Conservation (phyloP, 2,888 invertebrate genomes). For the Salpingus planirostris region DNA sequence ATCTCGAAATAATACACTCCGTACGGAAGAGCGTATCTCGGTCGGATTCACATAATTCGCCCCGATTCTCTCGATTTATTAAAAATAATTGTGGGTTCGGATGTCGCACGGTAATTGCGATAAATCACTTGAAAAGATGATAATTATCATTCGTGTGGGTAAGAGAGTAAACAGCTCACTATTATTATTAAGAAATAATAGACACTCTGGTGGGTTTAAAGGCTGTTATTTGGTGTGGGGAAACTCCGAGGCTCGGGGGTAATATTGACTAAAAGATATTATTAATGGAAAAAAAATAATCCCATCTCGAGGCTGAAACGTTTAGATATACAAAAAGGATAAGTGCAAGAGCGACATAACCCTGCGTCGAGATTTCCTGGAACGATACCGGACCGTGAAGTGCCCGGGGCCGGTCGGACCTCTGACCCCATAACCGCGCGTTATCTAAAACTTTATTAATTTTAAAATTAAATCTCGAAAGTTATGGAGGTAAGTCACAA, state of each 20-base stretch:
- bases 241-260: slow-evolving; percentile 11
- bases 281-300: slow-evolving; percentile 11
- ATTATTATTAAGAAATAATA: slow-evolving; percentile 17
- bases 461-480: slow-evolving; percentile 21
- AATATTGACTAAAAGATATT: slow-evolving; percentile 15
- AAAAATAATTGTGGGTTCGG: too few species aligned
- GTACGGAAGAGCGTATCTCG: too few species aligned
- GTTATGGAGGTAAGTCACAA: too few species aligned
- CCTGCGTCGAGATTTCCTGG: slow-evolving; percentile 19
- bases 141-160: too few species aligned
- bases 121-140: too few species aligned
- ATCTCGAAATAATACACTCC: slow-evolving; percentile 15
- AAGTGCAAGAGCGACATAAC: slow-evolving; percentile 18
- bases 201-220: slow-evolving; percentile 8
- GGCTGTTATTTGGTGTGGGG: slow-evolving; percentile 13
- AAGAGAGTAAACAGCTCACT: slow-evolving; percentile 8
- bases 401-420: slow-evolving; percentile 8
- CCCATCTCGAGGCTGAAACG: slow-evolving; percentile 9
- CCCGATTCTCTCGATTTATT: too few species aligned
- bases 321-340: slow-evolving; percentile 19
- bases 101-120: too few species aligned
- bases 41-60: too few species aligned
- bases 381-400: slow-evolving; percentile 19
- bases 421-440: slow-evolving; percentile 10
- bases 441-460: slow-evolving; percentile 21